phyloP scores from a whole-genome alignment of 2,888 invertebrate species.

The Phorcus lineatus region DNA sequence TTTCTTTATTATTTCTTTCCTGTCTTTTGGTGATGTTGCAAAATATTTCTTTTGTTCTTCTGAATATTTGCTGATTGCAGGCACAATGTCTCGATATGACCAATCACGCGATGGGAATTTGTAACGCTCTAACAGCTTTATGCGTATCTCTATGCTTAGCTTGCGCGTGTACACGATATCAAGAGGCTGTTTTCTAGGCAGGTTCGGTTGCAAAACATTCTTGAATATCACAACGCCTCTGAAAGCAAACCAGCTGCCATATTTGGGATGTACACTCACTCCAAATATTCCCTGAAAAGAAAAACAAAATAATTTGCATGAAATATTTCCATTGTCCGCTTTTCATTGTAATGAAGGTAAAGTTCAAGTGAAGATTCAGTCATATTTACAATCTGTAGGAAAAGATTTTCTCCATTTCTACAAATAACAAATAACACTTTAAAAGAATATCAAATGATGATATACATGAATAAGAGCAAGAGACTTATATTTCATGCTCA shows the following conservation, averaged over 20 bases:
- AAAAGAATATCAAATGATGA: too few species aligned
- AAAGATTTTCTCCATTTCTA: too few species aligned
- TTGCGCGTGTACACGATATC: slow-evolving; percentile 63
- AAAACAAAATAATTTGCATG: slow-evolving; percentile 12
- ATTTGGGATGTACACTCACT: slow-evolving; percentile 77
- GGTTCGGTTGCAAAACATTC: slow-evolving; percentile 57
- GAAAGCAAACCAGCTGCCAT: slow-evolving; percentile 79
- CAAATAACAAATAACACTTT: too few species aligned
- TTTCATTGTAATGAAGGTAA: too few species aligned
- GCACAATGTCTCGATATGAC: slow-evolving; percentile 75
- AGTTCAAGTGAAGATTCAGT: too few species aligned
- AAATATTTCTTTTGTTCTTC: slow-evolving; percentile 76
- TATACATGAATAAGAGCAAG: too few species aligned
- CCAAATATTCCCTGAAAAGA: slow-evolving; percentile 75
- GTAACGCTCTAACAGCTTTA: slow-evolving; percentile 75
- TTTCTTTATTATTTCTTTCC: slow-evolving; percentile 49
- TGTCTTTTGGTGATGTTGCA: slow-evolving; percentile 70
- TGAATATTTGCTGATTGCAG: slow-evolving; percentile 73
- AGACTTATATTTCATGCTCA: too few species aligned
- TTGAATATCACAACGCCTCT: slow-evolving; percentile 76
- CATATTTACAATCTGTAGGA: too few species aligned
- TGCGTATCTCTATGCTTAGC: too few species aligned
- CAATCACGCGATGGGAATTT: slow-evolving; percentile 77
- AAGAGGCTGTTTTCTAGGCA: slow-evolving; percentile 51
- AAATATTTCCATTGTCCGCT: too few species aligned